Conservation (phyloP, 2,797 vertebrate genomes). For the Microctenopoma stevenorrisi region DNA sequence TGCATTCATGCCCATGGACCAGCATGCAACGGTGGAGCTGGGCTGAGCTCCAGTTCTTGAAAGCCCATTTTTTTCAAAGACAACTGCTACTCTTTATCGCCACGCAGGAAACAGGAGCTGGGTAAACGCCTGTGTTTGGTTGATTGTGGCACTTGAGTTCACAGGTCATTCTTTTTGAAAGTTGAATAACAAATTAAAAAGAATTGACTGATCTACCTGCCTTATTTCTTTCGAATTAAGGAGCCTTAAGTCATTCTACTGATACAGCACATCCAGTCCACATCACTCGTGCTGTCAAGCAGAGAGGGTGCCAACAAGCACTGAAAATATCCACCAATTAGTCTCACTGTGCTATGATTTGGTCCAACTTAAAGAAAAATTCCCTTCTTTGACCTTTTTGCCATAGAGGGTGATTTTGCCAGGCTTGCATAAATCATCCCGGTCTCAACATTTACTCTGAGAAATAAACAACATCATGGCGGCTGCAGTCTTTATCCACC, state of each 20-base stretch:
- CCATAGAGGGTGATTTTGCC: slow-evolving; percentile 46
- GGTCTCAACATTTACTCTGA: slow-evolving; percentile 53
- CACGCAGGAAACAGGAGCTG: slow-evolving; percentile 9
- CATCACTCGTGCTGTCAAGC: background rate
- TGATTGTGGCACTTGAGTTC: slow-evolving; percentile 32
- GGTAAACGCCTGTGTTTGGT: slow-evolving; percentile 28
- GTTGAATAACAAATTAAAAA: slow-evolving; percentile 23
- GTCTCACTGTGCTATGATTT: slow-evolving; percentile 25
- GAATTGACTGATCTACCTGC: slow-evolving; percentile 19
- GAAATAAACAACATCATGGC: slow-evolving; percentile 62
- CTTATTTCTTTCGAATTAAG: slow-evolving; percentile 19
- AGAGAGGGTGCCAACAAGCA: slow-evolving; percentile 18
- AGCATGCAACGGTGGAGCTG: slow-evolving; percentile 56
- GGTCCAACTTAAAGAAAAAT: slow-evolving; percentile 36
- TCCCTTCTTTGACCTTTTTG: slow-evolving; percentile 59
- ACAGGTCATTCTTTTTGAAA: slow-evolving; percentile 38
- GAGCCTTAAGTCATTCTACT: slow-evolving; percentile 7
- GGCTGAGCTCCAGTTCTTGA: slow-evolving; percentile 64
- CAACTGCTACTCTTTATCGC: slow-evolving; percentile 37
- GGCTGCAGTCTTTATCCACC: slow-evolving; percentile 59
- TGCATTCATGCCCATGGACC: slow-evolving; percentile 61
- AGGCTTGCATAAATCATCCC: slow-evolving; percentile 53
- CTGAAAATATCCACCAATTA: slow-evolving; percentile 54
- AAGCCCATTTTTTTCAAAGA: slow-evolving; percentile 42
- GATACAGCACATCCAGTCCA: slow-evolving; percentile 7